Percentiles rank a stretch among this genome's conserved stretches.
Evolutionary conservation across 2,113 vertebrate genomes (phyloP).

Genomic region (Calidris pygmaea): DNA sequence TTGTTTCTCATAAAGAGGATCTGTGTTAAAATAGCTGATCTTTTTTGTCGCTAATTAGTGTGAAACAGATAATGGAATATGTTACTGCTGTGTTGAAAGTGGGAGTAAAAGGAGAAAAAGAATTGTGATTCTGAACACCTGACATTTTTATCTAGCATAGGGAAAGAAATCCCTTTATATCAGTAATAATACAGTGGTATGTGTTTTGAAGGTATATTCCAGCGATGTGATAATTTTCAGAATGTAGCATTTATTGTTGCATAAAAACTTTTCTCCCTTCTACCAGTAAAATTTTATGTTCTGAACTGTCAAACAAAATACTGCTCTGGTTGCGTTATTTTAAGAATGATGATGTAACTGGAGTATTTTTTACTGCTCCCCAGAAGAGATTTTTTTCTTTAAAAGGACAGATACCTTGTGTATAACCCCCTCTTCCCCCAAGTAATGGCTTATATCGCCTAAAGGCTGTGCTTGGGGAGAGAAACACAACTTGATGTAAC

Average conservation of each 20-base stretch:
- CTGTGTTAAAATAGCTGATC: not conserved
- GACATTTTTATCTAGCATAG: not conserved
- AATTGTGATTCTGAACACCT: not conserved
- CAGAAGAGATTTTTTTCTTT: not conserved
- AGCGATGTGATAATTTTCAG: constrained; percentile 11
- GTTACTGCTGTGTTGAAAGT: not conserved
- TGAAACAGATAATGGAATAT: not conserved
- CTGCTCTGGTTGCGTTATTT: not conserved
- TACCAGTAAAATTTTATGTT: not conserved
- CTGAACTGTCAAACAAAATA: not conserved
- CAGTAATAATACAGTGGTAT: not conserved
- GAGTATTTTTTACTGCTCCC: not conserved
- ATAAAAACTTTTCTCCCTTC: not conserved
- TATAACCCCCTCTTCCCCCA: not conserved
- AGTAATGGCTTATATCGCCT: not conserved
- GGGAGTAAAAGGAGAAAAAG: not conserved
- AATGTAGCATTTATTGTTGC: not conserved
- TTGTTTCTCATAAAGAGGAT: not conserved
- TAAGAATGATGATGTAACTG: not conserved
- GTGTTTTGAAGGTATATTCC: not conserved
- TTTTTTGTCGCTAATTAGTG: not conserved
- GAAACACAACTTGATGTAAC: not conserved
- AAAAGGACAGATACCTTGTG: not conserved
- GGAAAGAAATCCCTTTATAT: not conserved
- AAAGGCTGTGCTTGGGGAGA: not conserved